Conservation (phyloP, 2,888 invertebrate genomes). For the Tachystola acroxantha region DNA sequence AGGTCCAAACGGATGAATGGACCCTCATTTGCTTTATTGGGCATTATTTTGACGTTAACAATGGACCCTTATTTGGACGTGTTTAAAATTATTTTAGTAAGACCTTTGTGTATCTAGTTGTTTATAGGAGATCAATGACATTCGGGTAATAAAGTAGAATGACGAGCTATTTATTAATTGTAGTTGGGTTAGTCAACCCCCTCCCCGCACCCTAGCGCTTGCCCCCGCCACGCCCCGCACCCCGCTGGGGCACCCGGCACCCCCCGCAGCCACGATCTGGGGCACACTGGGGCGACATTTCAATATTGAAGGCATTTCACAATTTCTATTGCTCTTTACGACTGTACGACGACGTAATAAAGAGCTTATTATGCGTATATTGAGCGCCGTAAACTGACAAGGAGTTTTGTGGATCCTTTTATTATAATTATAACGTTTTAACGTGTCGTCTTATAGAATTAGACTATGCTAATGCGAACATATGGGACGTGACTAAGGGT, state of each 20-base stretch:
- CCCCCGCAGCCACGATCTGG: slow-evolving; percentile 26
- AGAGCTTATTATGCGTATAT: slow-evolving; percentile 50
- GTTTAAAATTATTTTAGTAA: no score
- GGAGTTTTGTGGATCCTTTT: slow-evolving; percentile 10
- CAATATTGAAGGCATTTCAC: slow-evolving; percentile 70
- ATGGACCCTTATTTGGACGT: no score
- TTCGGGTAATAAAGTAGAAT: slow-evolving; percentile 41
- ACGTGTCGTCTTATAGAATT: background rate
- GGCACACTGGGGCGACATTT: slow-evolving; percentile 65
- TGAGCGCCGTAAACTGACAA: slow-evolving; percentile 38
- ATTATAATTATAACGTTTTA: slow-evolving; percentile 20
- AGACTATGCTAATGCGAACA: no score
- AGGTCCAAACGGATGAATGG: no score
- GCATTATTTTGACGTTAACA: no score
- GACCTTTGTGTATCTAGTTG: no score
- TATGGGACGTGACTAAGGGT: no score
- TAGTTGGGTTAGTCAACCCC: slow-evolving; percentile 31
- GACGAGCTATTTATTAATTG: slow-evolving; percentile 55
- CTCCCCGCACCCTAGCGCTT: slow-evolving; percentile 13
- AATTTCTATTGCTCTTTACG: slow-evolving; percentile 63
- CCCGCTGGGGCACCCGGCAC: slow-evolving; percentile 20
- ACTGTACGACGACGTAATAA: slow-evolving; percentile 54
- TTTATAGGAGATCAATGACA: slow-evolving; percentile 17
- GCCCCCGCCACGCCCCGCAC: slow-evolving; percentile 18
- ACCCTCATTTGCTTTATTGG: no score